Base-by-base conservation (phyloP, 2,797 vertebrate species). In the Peromyscus melanophrys region DNA sequence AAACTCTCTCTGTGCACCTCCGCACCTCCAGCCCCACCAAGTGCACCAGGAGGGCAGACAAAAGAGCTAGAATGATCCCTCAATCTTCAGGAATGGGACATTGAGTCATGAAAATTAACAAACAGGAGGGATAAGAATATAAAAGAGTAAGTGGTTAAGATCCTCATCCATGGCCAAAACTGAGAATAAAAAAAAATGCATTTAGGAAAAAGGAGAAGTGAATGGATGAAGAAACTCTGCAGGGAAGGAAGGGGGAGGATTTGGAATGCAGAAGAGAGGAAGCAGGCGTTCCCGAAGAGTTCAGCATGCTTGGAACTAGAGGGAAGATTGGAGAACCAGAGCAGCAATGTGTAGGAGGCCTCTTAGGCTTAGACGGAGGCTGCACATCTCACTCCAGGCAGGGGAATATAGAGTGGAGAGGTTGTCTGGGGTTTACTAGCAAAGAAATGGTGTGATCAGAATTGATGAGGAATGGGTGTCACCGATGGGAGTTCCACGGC, bases 41-140 rank as follows among this genome's bases (percentile, higher is more conserved):
- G 25, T 25, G 9, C 25, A 3, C 43, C 27, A 2, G 0, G 0
- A 4, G 29, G 11, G 34, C 1, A 8, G 14, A 5, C 29, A 49
- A 12, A 23, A 25, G 29, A 3, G 14, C 2, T 9, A 16, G 19
- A n/a, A 27, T 0, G 19, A 29, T 4, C 16, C 55, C 17, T 25
- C 12, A 17, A 37, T 57, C 83, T 73, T 59, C 94, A 89, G 67
- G 46, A 93, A 89, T 14, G 55, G 63, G 29, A 43, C 16, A 6
- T 0, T 7, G 77, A 34, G n/a, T 25, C 21, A 31, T n/a, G 23
- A 9, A 73, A 25, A 37, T 25, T 29, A 27, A 4, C 43, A 34
- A 0, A 21, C 1, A 31, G 49, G 27, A 78, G 76, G 67, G 11
- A 31, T 55, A 27, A 8, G 3, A 55, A 57, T 49, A 23, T 34